These are phyloP conservation scores for Caenorhabditis becei DNA, from an alignment of 2,888 invertebrate genomes.

Conservation along the genomic window DNA sequence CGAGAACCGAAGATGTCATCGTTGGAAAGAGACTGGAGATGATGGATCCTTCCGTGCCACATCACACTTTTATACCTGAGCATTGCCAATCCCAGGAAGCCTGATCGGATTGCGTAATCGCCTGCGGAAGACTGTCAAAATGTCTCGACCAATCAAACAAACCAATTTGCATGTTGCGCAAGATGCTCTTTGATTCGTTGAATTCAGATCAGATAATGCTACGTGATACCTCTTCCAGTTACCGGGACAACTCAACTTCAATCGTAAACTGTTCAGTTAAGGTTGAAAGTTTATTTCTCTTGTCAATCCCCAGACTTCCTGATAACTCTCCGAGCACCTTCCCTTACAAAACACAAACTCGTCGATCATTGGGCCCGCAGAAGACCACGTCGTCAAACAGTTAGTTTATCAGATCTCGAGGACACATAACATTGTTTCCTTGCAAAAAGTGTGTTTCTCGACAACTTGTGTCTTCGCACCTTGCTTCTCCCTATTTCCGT, in stretches of 20 bases:
- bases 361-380: background rate
- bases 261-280: too few relatives aligned
- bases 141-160: constrained; percentile 46
- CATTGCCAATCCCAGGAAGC: constrained; percentile 2
- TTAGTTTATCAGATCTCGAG: constrained; percentile 49
- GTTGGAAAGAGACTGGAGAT: background rate
- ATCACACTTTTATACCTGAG: constrained; percentile 2
- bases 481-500: constrained; percentile 40
- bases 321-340: too few relatives aligned
- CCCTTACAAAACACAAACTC: background rate
- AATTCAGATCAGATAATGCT: background rate
- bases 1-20: constrained; percentile 38
- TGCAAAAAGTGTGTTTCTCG: constrained; percentile 49
- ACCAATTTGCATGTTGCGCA: constrained; percentile 47
- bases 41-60: too few relatives aligned
- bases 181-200: constrained; percentile 21
- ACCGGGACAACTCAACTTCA: too few relatives aligned
- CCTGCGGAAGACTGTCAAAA: constrained; percentile 44
- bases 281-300: too few relatives aligned
- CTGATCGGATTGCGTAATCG: constrained; percentile 48
- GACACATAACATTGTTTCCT: constrained; percentile 30
- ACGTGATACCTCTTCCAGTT: too few relatives aligned
- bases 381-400: constrained; percentile 17
- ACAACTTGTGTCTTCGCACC: constrained; percentile 59
- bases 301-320: too few relatives aligned